These are phyloP conservation scores for Coenobita brevimanus DNA, from an alignment of 1,140 invertebrate species.

Conservation along the genomic window DNA sequence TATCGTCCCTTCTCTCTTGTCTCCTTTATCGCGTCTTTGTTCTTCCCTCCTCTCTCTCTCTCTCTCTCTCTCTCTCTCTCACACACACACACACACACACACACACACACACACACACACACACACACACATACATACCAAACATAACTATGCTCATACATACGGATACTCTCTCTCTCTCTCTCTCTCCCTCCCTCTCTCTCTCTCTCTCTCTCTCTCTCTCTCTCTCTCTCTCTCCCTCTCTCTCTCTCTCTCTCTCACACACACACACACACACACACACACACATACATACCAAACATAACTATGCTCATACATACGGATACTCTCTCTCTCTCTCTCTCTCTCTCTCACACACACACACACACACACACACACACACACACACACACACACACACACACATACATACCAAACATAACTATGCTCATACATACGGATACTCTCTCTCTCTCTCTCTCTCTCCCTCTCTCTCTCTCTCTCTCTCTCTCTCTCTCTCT, in stretches of 20 bases:
- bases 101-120: too few species aligned
- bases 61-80: neutral
- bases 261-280: too few species aligned
- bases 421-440: neutral
- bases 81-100: neutral
- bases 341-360: too few species aligned
- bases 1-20: slow-evolving; percentile 3
- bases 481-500: neutral
- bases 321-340: too few species aligned
- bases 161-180: neutral
- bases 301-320: too few species aligned
- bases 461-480: neutral
- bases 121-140: neutral
- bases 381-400: too few species aligned
- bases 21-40: slow-evolving; percentile 5
- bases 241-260: neutral
- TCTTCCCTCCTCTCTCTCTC: slow-evolving; percentile 4
- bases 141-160: neutral
- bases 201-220: neutral
- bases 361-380: too few species aligned
- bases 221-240: neutral
- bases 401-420: neutral
- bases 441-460: slow-evolving; percentile 10
- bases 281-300: too few species aligned
- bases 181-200: neutral